Evolutionary conservation across 1,140 invertebrate genomes (phyloP).

Genomic region (Calliopsis andreniformis): DNA sequence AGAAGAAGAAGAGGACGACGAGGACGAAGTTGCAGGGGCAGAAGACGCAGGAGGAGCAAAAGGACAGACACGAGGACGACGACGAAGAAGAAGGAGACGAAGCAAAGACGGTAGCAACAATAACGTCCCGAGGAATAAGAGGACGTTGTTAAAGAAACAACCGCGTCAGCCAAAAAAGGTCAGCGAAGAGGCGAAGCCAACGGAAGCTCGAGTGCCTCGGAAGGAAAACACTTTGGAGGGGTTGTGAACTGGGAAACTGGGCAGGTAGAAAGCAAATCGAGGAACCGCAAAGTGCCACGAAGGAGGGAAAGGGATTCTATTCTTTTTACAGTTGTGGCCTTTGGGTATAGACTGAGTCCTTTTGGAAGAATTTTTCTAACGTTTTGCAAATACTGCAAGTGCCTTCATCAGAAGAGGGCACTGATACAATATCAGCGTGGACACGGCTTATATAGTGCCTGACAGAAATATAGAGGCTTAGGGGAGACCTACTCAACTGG

Average conservation of each 20-base stretch:
- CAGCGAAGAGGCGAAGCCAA: not conserved
- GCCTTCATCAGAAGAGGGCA: too few relatives aligned
- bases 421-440: too few relatives aligned
- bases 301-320: not conserved
- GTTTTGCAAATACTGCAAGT: too few relatives aligned
- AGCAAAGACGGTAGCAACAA: slow-evolving; percentile 3
- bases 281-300: not conserved
- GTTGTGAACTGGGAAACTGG: not conserved
- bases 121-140: slow-evolving; percentile 12
- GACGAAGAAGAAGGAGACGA: not conserved
- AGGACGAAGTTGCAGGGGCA: not conserved
- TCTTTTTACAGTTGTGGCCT: too few relatives aligned
- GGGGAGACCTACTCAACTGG: too few relatives aligned
- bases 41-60: slow-evolving; percentile 8
- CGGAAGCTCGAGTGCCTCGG: not conserved
- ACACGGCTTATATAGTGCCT: too few relatives aligned
- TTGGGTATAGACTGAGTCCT: too few relatives aligned
- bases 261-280: slow-evolving; percentile 23
- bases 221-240: not conserved
- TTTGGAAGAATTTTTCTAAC: too few relatives aligned
- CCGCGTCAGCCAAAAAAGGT: not conserved
- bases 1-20: slow-evolving; percentile 6
- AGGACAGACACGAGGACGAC: not conserved
- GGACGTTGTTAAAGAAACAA: not conserved
- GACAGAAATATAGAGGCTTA: too few relatives aligned